These are phyloP conservation scores for Aselliscus stoliczkanus DNA, from an alignment of 2,797 vertebrate genomes.

Conservation along the genomic window DNA sequence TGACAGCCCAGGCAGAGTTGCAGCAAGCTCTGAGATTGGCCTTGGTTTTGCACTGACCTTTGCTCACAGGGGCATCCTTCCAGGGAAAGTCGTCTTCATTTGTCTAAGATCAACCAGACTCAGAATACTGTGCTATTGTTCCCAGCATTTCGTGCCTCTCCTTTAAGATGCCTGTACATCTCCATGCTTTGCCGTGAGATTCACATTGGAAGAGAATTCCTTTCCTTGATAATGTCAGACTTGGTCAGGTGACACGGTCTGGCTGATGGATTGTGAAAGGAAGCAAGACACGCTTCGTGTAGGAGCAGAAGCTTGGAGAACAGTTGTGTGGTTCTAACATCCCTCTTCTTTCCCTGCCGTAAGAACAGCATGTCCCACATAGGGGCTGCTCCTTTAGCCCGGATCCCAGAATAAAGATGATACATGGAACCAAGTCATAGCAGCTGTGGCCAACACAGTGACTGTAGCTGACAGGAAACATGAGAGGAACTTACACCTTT, in stretches of 20 bases:
- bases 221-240: not conserved
- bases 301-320: not conserved
- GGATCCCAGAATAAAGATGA: not conserved
- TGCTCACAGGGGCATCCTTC: not conserved
- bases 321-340: fast-evolving
- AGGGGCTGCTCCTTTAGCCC: not conserved
- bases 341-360: fast-evolving
- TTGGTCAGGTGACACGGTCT: not conserved
- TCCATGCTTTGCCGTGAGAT: no score
- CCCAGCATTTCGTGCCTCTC: not conserved
- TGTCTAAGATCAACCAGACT: not conserved
- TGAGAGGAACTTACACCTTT: not conserved
- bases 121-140: not conserved
- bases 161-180: not conserved
- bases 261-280: not conserved
- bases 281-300: not conserved
- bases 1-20: not conserved
- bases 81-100: not conserved
- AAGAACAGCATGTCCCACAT: not conserved
- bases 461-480: not conserved
- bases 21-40: not conserved
- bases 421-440: not conserved
- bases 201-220: not conserved
- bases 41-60: not conserved
- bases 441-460: fast-evolving